phyloP scores from a whole-genome alignment of 2,797 vertebrate genomes.

The Psittacula echo region DNA sequence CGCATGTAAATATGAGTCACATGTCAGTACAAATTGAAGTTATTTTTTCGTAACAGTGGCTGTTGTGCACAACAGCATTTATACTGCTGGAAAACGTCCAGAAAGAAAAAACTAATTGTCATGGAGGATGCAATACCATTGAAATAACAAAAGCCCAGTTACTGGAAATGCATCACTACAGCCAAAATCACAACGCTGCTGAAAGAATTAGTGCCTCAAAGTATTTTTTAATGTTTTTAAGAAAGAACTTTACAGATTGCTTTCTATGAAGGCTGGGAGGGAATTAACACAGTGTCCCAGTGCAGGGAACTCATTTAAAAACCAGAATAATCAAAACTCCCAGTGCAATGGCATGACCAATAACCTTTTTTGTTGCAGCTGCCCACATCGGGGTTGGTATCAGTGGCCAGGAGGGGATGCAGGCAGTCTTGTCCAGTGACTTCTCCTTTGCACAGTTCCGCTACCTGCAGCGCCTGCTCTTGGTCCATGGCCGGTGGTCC shows the following conservation, averaged over 20 bases:
- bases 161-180: background rate
- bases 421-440: constrained; percentile 92
- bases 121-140: background rate
- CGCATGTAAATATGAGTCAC: background rate
- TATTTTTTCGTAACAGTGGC: background rate
- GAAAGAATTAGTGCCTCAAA: background rate
- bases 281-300: background rate
- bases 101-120: background rate
- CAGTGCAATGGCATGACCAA: accelerated
- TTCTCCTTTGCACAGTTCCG: constrained; percentile 93
- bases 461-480: constrained; percentile 92
- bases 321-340: accelerated
- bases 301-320: background rate
- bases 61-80: background rate
- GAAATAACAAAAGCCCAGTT: background rate
- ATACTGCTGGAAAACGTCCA: background rate
- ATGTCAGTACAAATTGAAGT: background rate
- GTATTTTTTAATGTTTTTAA: background rate
- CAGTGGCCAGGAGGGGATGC: constrained; percentile 94
- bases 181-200: background rate
- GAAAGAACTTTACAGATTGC: background rate
- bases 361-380: constrained; percentile 75
- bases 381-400: constrained; percentile 95
- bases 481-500: constrained; percentile 96
- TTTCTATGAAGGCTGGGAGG: background rate